Evolutionary conservation across 2,113 vertebrate species (phyloP).

Genomic region (Carlito syrichta): DNA sequence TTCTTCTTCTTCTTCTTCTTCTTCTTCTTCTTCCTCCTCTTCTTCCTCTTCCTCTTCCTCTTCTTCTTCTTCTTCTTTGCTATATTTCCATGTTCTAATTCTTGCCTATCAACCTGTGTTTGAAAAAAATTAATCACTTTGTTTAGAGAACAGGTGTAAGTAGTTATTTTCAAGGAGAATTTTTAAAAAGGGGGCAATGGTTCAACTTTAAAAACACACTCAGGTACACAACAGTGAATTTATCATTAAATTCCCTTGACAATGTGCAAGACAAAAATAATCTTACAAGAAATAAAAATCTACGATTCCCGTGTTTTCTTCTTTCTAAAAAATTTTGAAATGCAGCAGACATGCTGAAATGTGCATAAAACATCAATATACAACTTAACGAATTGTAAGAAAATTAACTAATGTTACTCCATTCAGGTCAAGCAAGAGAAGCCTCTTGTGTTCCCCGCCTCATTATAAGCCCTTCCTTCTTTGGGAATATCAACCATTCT

Average conservation of each 20-base stretch:
- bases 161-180: not conserved
- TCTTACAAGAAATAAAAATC: conserved; percentile 1
- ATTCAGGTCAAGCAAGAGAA: not conserved
- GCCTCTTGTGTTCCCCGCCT: not conserved
- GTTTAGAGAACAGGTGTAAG: not conserved
- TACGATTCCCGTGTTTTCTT: not conserved
- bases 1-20: no score
- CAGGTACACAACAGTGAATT: not conserved
- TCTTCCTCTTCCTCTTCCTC: no score
- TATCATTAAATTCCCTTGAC: not conserved
- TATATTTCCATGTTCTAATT: not conserved
- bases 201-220: not conserved
- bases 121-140: not conserved
- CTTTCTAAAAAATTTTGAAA: not conserved
- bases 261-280: not conserved
- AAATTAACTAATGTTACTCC: not conserved
- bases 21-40: no score
- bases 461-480: not conserved
- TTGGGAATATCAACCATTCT: not conserved
- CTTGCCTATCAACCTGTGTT: not conserved
- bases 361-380: not conserved
- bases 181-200: not conserved
- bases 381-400: not conserved
- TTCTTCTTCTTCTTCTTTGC: no score
- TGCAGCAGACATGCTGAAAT: not conserved